These are phyloP conservation scores for Heliothis virescens DNA, from an alignment of 1,140 invertebrate genomes.

Conservation along the genomic window DNA sequence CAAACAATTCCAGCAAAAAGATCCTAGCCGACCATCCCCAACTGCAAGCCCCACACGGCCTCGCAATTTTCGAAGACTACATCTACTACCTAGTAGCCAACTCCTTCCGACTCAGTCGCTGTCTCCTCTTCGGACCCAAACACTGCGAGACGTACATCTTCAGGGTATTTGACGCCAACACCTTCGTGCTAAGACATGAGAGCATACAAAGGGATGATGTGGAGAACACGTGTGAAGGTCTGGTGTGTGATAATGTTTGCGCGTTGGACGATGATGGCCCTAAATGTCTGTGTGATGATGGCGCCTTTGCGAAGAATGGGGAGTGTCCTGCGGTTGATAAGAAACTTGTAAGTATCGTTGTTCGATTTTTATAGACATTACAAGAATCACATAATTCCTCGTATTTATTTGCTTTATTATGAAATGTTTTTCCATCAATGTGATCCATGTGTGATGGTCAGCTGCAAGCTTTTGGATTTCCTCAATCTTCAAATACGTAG, in stretches of 20 bases:
- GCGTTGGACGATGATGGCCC: conserved; percentile 78
- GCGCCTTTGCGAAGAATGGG: conserved; percentile 61
- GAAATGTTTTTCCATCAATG: no score
- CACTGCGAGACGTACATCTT: conserved; percentile 82
- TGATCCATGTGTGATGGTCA: no score
- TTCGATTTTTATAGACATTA: no score
- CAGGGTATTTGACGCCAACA: conserved; percentile 78
- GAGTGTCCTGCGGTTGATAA: conserved; percentile 52
- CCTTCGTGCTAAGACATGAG: conserved; percentile 86
- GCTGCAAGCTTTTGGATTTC: no score
- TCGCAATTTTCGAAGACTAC: conserved; percentile 88
- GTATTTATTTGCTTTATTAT: no score
- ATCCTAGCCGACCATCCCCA: conserved; percentile 83
- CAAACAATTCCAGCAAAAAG: conserved; percentile 64
- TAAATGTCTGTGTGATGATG: conserved; percentile 87
- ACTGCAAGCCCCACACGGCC: conserved; percentile 77
- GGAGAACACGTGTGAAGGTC: conserved; percentile 80
- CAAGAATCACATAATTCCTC: no score
- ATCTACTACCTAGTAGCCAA: conserved; percentile 86
- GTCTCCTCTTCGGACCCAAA: conserved; percentile 82
- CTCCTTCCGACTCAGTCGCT: conserved; percentile 84
- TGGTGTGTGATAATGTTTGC: conserved; percentile 87
- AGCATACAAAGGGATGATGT: conserved; percentile 84
- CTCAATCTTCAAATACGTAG: no score
- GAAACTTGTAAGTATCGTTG: conserved; percentile 53